Evolutionary conservation across 2,888 invertebrate genomes (phyloP), one percentile per base, ranked within the genome.

Genomic region (Sphinx pinastri): DNA sequence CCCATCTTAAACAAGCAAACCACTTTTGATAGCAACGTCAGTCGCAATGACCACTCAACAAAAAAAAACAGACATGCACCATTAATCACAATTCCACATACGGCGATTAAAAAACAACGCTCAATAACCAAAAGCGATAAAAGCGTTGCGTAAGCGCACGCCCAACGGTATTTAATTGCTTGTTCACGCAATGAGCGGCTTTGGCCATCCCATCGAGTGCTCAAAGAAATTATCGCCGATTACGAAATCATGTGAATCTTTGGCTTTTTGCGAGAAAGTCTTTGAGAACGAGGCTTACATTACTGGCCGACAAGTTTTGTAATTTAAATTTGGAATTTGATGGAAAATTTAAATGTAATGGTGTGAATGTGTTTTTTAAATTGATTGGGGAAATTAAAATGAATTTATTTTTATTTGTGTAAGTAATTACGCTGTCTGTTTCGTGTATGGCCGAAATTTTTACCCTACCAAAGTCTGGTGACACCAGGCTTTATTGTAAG

Each of bases 81-180:
- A 63, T 47, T 63, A 47, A 63, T 13, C 63, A 47, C 63, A 7
- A 47, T 0, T 63, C 63, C 63, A 49, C 47, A 63, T 63, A 63
- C 49, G 63, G 63, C 19, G 63, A 63, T 49, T 63, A 47, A 49
- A 58, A 63, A 47, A 13, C 49, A 47, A 19, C 63, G 63, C 63
- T 25, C 49, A 63, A 63, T 63, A 63, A 49, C 49, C 19, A 63
- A 63, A 63, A 63, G 63, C 63, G 63, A 63, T 63, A 63, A 63
- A 58, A 63, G 63, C 63, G 63, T 63, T 49, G 63, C 63, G 63
- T 49, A 63, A 63, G 63, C 63, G 55, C 55, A 19, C 19, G 19
- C 49, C 47, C 63, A 63, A 63, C 63, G 63, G 63, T 47, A 63
- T 63, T 63, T 63, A 63, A 63, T 63, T 63, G 63, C 63, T 63